Percentiles rank a stretch among this genome's conserved stretches.
phyloP scores from a whole-genome alignment of 2,888 invertebrate species.

The Rhabditoides inermis region DNA sequence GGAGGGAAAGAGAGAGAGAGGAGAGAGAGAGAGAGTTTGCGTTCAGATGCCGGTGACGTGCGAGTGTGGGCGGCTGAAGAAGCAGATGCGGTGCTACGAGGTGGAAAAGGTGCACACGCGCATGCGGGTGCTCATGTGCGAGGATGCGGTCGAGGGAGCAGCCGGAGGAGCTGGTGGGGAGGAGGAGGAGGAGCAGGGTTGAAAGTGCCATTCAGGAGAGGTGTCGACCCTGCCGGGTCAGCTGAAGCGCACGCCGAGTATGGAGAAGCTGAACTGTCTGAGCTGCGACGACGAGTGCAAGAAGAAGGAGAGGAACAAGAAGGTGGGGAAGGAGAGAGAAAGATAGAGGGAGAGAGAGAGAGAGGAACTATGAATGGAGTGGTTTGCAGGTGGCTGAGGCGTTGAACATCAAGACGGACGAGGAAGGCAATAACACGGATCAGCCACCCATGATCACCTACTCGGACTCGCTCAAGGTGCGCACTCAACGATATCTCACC shows the following conservation, averaged over 20 bases:
- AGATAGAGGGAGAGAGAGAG: constrained; percentile 64
- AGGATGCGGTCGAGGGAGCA: constrained; percentile 9
- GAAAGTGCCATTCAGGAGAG: not conserved
- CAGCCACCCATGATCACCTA: constrained; percentile 24
- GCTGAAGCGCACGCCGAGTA: constrained; percentile 9
- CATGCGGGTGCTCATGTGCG: not conserved
- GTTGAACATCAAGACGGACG: constrained; percentile 73
- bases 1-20: too few relatives aligned
- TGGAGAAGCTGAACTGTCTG: constrained; percentile 56
- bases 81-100: constrained; percentile 23
- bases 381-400: constrained; percentile 88
- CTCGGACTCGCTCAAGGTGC: constrained; percentile 21
- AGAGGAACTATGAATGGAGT: too few relatives aligned
- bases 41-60: constrained; percentile 58
- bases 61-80: constrained; percentile 32
- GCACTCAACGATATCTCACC: too few relatives aligned
- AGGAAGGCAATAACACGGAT: constrained; percentile 23
- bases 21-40: too few relatives aligned
- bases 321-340: constrained; percentile 80
- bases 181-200: constrained; percentile 1
- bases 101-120: constrained; percentile 8
- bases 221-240: not conserved
- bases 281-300: constrained; percentile 89
- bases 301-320: constrained; percentile 74
- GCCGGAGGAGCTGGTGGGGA: constrained; percentile 1